Evolutionary conservation across 2,797 vertebrate genomes (phyloP).

Genomic region (Geotrypetes seraphini): DNA sequence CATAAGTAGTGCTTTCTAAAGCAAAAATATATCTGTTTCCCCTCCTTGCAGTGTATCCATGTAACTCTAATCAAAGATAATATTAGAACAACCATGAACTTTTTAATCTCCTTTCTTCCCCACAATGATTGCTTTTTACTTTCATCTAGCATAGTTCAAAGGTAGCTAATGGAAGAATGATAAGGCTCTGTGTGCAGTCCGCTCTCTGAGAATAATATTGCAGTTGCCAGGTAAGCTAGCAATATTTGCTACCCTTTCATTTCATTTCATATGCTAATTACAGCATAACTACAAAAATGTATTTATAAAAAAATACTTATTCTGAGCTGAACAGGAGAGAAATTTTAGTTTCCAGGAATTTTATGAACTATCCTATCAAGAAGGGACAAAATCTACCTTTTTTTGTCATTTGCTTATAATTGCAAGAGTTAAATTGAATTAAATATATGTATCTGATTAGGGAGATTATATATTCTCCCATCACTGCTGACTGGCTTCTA

Average conservation of each 20-base stretch:
- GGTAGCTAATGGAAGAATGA: constrained; percentile 2
- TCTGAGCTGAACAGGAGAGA: not conserved
- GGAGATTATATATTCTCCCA: too few species aligned
- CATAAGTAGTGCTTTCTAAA: too few species aligned
- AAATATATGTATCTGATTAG: too few species aligned
- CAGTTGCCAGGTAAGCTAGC: not conserved
- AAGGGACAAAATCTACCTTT: constrained; percentile 1
- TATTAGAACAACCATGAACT: not conserved
- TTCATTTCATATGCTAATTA: not conserved
- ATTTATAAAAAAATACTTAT: constrained; percentile 10
- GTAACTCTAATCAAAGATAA: not conserved
- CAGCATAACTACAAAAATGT: not conserved
- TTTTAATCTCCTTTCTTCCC: not conserved
- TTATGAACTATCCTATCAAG: not conserved
- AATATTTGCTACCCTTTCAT: not conserved
- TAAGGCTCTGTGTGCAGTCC: not conserved
- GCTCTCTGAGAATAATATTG: not conserved
- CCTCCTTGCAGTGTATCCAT: too few species aligned
- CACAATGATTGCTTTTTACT: not conserved
- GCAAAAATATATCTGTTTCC: too few species aligned
- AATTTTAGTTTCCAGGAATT: too few species aligned
- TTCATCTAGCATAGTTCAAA: not conserved
- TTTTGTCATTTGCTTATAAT: too few species aligned
- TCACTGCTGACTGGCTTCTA: too few species aligned
- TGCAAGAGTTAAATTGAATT: too few species aligned